phyloP scores from a whole-genome alignment of 2,888 invertebrate species.

The Tipula helvola region DNA sequence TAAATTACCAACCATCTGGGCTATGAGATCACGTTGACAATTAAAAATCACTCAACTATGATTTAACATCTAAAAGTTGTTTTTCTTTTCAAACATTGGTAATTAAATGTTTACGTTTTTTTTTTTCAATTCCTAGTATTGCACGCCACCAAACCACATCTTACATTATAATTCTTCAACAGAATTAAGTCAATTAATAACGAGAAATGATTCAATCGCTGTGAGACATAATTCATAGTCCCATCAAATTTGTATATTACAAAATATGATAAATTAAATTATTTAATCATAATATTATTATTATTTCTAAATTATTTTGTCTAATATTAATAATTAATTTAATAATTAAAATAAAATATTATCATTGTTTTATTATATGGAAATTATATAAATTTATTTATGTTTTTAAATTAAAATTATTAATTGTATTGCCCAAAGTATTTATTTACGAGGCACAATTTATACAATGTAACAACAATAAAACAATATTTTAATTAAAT shows the following conservation, averaged over 20 bases:
- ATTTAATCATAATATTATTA: not conserved
- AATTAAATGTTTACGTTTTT: too few species aligned
- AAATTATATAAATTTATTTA: not conserved
- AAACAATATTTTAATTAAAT: not conserved
- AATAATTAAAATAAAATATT: not conserved
- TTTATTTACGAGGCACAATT: not conserved
- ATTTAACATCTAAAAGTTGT: too few species aligned
- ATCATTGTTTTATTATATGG: not conserved
- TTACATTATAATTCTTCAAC: too few species aligned
- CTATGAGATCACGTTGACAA: too few species aligned
- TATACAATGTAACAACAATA: not conserved
- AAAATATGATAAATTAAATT: not conserved
- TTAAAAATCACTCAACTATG: too few species aligned
- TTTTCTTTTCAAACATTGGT: too few species aligned
- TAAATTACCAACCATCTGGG: too few species aligned
- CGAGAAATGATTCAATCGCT: too few species aligned
- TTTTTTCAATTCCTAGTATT: too few species aligned
- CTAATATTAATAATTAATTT: not conserved
- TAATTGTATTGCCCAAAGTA: not conserved
- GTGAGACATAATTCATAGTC: too few species aligned
- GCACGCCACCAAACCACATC: too few species aligned
- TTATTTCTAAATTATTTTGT: not conserved
- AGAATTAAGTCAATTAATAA: too few species aligned
- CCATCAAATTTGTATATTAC: not conserved
- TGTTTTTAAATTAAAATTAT: not conserved